Conservation (phyloP, 37 sponge, comb jelly and placozoan species). For the Hexactinellida sp. region DNA sequence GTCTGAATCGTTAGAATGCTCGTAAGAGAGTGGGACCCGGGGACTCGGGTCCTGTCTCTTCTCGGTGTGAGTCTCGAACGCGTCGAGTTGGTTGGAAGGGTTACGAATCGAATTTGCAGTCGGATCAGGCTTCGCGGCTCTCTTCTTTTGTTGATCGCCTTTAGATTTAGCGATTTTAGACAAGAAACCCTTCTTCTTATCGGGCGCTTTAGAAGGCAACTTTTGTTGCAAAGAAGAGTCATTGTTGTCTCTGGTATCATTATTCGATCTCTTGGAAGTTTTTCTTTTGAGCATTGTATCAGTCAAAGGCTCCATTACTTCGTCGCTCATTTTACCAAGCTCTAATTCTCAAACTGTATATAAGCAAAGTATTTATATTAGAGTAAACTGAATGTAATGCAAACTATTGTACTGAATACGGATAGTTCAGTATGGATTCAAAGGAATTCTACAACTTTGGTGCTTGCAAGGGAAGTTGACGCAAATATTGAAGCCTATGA, state of each 20-base stretch:
- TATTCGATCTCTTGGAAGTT: background rate
- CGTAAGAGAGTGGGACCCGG: background rate
- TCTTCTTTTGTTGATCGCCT: background rate
- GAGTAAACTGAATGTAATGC: background rate
- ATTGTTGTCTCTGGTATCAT: background rate
- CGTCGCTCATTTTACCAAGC: background rate
- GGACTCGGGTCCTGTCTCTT: background rate
- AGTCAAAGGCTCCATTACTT: conserved; percentile 14
- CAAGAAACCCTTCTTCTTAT: background rate
- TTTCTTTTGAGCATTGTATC: background rate
- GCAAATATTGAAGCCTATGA: no score
- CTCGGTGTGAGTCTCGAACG: background rate
- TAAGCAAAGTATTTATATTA: background rate
- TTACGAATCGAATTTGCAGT: background rate
- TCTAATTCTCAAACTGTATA: background rate
- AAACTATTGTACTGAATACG: background rate
- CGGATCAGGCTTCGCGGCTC: background rate
- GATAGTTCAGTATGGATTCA: background rate
- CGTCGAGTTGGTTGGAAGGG: background rate
- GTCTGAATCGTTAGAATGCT: background rate
- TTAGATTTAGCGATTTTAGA: background rate
- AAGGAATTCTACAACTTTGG: background rate
- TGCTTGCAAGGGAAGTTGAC: no score
- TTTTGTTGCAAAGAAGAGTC: background rate
- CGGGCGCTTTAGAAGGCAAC: background rate